phyloP scores from a whole-genome alignment of 2,888 invertebrate genomes.

The Rotaria magnacalcarata region DNA sequence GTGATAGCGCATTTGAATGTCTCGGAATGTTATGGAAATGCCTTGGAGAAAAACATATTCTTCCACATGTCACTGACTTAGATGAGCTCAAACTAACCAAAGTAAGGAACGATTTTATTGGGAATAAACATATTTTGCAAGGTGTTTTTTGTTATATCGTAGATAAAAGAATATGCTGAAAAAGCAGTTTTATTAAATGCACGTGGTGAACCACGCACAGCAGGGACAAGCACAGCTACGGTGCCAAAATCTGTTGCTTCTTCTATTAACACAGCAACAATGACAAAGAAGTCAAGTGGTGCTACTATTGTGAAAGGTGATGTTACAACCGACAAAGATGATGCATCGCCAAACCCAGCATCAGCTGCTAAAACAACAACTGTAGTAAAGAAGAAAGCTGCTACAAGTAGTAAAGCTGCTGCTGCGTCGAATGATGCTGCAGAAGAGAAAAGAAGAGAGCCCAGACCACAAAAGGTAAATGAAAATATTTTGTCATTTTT shows the following conservation, averaged over 20 bases:
- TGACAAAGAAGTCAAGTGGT: neutral
- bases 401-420: neutral
- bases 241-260: neutral
- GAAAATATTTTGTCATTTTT: no score
- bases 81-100: slow-evolving; percentile 86
- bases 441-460: neutral
- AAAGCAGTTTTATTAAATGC: slow-evolving; percentile 70
- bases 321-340: no score
- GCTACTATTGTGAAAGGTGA: no score
- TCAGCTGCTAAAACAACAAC: neutral
- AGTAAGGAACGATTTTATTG: slow-evolving; percentile 54
- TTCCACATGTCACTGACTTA: slow-evolving; percentile 77
- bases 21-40: slow-evolving; percentile 87
- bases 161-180: slow-evolving; percentile 81
- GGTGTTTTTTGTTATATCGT: slow-evolving; percentile 56
- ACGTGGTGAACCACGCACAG: slow-evolving; percentile 49
- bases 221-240: neutral
- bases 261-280: neutral
- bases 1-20: slow-evolving; percentile 86
- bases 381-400: neutral
- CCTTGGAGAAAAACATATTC: slow-evolving; percentile 87
- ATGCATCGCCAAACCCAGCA: no score
- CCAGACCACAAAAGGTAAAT: neutral
- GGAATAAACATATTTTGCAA: neutral
- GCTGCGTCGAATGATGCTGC: neutral